Conservation (phyloP, 2,888 invertebrate genomes). For the Xanthorhoe spadicearia region DNA sequence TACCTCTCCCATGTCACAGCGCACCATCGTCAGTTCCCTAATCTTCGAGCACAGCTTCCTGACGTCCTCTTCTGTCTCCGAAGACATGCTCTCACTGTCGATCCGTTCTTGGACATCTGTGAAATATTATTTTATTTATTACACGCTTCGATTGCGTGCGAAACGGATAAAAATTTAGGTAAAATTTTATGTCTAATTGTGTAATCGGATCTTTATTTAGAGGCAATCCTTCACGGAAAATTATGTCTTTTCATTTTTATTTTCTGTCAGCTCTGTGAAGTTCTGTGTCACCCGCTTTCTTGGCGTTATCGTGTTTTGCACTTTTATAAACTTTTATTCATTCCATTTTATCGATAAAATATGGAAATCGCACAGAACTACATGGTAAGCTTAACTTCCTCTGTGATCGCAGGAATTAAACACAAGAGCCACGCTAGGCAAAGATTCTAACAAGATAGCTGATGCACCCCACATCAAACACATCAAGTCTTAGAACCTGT, state of each 20-base stretch:
- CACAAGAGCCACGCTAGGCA: neutral
- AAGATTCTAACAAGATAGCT: no score
- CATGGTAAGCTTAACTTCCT: constrained; percentile 60
- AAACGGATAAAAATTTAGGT: no score
- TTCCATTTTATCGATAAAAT: neutral
- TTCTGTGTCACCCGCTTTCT: constrained; percentile 6
- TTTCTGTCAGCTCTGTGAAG: neutral
- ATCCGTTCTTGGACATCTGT: constrained; percentile 62
- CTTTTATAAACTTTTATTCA: constrained; percentile 7
- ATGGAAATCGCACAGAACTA: constrained; percentile 78
- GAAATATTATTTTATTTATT: neutral
- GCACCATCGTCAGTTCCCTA: constrained; percentile 67
- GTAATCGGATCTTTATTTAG: no score
- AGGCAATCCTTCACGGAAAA: neutral
- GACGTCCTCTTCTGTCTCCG: constrained; percentile 75
- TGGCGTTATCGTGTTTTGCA: neutral
- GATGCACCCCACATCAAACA: no score
- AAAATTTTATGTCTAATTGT: no score
- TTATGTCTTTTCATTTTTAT: neutral
- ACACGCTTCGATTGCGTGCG: no score
- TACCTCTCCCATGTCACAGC: constrained; percentile 66
- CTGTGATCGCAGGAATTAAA: no score
- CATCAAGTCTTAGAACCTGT: no score
- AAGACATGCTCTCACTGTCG: constrained; percentile 68
- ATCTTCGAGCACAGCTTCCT: constrained; percentile 62